Base-by-base conservation (phyloP, 2,888 invertebrate species). In the Sinodicranocentrus sp. region DNA sequence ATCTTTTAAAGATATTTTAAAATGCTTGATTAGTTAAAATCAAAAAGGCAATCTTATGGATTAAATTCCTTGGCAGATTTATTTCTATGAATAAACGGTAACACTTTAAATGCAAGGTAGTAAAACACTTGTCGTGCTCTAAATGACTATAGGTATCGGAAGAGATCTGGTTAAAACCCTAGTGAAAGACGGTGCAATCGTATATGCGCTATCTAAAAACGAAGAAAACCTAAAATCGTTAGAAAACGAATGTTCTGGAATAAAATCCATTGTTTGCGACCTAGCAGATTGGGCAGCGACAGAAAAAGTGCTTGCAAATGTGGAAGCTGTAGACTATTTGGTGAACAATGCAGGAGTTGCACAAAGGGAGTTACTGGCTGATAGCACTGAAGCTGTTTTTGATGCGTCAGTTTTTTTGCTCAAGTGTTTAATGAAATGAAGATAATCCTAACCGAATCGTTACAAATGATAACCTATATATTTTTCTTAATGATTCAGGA, bases 261-360 rank as follows among this genome's bases (percentile, higher is more conserved):
- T 96, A 72, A 92, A 93, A 87, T 93, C 93, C 0, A 91, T 96
- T 10, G 91, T 92, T 73, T 93, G 94, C 0, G 96, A 98, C 90
- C 90, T 98, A 28, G 91, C 91, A 6, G 92, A 96, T 89, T 97
- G 97, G 97, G 91, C 94, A 1, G 92, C 92, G 83, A 95, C 96
- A 0, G 92, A 93, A 84, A 90, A 92, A 84, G 93, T 91, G 0
- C 89, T 95, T 0, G 71, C 59, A 52, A 91, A 92, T 87, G 92
- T 95, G 21, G 94, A 94, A 0, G 91, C 92, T 77, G 93, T 97
- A 87, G 95, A 98, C 91, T 93, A 96, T 6, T 90, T 98, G 39
- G 96, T 98, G 0, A 98, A 98, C 89, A 98, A 97, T 92, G 98
- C 98, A 1, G 98, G 94, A 0, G 91, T 95, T 23, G 94, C 94